These are phyloP conservation scores for Drosophila tsacasi DNA, from an alignment of 1,140 invertebrate genomes.

Conservation along the genomic window DNA sequence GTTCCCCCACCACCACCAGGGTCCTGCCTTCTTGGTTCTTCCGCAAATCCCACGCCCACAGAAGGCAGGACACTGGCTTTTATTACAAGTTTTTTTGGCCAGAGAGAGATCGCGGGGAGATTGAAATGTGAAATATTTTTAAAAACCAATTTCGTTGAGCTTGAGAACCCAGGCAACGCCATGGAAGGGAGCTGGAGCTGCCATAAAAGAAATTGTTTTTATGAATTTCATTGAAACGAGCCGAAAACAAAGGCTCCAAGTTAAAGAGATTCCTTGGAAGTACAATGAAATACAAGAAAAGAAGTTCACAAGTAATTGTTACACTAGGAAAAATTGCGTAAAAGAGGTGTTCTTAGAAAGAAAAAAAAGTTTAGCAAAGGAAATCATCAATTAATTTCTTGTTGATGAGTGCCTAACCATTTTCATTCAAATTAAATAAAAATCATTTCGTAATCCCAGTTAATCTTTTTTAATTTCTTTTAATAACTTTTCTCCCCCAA, in stretches of 20 bases:
- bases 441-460: not conserved
- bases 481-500: not conserved
- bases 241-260: constrained; percentile 45
- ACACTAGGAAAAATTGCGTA: not conserved
- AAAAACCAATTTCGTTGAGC: constrained; percentile 82
- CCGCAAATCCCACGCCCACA: constrained; percentile 24
- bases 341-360: not conserved
- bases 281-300: constrained; percentile 41
- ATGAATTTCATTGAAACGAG: constrained; percentile 71
- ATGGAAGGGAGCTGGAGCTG: constrained; percentile 10
- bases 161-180: constrained; percentile 24
- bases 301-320: constrained; percentile 45
- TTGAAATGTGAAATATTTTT: constrained; percentile 84
- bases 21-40: not conserved
- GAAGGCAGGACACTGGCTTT: constrained; percentile 58
- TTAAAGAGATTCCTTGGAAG: constrained; percentile 36
- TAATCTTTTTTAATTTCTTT: no score
- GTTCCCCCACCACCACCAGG: not conserved
- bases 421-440: not conserved
- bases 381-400: not conserved
- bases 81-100: constrained; percentile 67
- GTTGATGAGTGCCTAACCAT: not conserved
- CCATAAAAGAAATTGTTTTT: constrained; percentile 81
- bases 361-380: not conserved
- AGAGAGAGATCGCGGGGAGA: constrained; percentile 44